phyloP scores from a whole-genome alignment of 2,113 vertebrate species.

The Nycticebus coucang region DNA sequence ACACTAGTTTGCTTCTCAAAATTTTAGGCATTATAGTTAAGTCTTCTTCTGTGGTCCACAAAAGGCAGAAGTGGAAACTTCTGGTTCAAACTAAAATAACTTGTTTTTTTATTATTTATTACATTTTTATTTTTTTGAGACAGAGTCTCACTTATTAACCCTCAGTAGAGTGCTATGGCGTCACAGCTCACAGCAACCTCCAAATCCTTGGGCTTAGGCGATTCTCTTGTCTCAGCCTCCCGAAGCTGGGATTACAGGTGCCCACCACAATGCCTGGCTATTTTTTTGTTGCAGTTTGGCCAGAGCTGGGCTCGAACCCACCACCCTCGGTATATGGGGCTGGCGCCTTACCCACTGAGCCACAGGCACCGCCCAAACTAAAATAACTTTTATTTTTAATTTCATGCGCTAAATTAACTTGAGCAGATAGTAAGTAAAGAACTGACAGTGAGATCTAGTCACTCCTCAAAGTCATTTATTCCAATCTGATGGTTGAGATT shows the following conservation, averaged over 20 bases:
- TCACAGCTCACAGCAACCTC: too few species aligned
- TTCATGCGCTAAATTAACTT: background rate
- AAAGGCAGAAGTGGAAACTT: slow-evolving; percentile 26
- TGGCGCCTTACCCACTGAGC: too few species aligned
- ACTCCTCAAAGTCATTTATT: background rate
- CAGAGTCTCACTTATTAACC: too few species aligned
- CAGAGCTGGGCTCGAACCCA: too few species aligned
- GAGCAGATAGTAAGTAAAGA: background rate
- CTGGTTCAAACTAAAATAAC: background rate
- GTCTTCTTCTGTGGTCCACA: background rate
- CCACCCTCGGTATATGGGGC: too few species aligned
- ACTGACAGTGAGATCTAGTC: background rate
- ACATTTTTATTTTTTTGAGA: too few species aligned
- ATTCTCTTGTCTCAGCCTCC: too few species aligned
- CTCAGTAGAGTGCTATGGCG: too few species aligned
- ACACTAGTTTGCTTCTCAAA: background rate
- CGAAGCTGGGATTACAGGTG: too few species aligned
- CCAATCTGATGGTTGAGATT: background rate
- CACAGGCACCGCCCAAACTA: background rate
- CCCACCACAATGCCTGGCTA: too few species aligned
- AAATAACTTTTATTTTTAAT: background rate
- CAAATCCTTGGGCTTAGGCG: too few species aligned
- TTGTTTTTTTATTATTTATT: background rate
- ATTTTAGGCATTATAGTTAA: background rate
- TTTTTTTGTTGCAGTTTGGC: too few species aligned